phyloP scores from a whole-genome alignment of 2,888 invertebrate genomes.

The Oligia strigilis region DNA sequence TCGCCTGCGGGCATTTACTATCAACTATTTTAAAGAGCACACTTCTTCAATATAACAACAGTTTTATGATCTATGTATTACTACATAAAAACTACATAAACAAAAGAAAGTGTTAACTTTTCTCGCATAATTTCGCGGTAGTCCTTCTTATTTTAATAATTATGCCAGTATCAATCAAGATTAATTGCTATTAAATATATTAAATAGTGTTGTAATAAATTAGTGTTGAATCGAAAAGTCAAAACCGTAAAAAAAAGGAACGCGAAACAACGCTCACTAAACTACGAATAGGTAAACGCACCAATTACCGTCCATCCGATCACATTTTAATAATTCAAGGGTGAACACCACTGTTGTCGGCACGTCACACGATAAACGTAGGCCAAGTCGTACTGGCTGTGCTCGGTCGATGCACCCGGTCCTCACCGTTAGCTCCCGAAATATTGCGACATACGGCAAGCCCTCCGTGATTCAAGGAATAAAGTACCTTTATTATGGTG shows the following conservation, averaged over 20 bases:
- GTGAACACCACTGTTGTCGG: conserved; percentile 64
- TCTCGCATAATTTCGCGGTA: not conserved
- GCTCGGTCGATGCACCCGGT: conserved; percentile 82
- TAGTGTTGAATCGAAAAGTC: not conserved
- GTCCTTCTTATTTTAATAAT: not conserved
- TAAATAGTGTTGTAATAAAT: not conserved
- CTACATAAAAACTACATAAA: not conserved
- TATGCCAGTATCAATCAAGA: not conserved
- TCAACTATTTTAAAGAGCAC: not conserved
- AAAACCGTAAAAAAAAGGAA: not conserved
- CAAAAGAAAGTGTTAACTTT: not conserved
- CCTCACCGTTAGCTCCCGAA: conserved; percentile 88
- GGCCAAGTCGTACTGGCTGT: conserved; percentile 78
- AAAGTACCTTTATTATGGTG: conserved; percentile 62
- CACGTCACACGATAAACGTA: conserved; percentile 81
- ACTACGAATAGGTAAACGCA: conserved; percentile 60
- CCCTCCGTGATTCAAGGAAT: conserved; percentile 69
- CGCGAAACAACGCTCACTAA: conserved; percentile 14
- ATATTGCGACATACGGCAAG: conserved; percentile 84
- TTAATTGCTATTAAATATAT: conserved; percentile 5
- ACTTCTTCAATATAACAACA: not conserved
- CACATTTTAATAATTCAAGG: conserved; percentile 69
- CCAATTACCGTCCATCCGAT: conserved; percentile 60
- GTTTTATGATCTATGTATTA: not conserved
- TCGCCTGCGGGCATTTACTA: not conserved